These are phyloP conservation scores for Nineta flava DNA, from an alignment of 2,888 invertebrate species.

Conservation along the genomic window DNA sequence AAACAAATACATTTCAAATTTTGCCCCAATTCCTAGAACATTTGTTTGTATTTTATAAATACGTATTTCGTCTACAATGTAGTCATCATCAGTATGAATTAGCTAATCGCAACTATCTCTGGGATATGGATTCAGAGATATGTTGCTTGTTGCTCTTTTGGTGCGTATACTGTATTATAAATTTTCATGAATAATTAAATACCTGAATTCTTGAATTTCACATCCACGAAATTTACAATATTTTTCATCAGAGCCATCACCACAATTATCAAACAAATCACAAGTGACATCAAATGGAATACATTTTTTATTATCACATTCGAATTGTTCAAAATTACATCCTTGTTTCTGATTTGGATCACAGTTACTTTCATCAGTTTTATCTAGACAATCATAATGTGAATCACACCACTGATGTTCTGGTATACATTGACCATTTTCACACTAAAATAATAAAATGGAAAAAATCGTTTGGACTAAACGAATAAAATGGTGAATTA, in stretches of 20 bases:
- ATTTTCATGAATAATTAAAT: background rate
- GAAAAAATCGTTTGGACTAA: too few species aligned
- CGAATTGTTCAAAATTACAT: constrained; percentile 31
- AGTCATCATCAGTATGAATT: too few species aligned
- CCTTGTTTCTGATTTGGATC: constrained; percentile 16
- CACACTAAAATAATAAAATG: constrained; percentile 22
- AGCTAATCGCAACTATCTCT: too few species aligned
- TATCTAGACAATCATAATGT: constrained; percentile 35
- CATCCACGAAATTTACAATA: constrained; percentile 23
- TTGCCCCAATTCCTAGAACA: too few species aligned
- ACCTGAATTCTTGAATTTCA: constrained; percentile 22
- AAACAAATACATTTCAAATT: too few species aligned
- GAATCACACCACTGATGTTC: constrained; percentile 32
- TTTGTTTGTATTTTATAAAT: too few species aligned
- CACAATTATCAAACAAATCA: constrained; percentile 33
- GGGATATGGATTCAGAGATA: too few species aligned
- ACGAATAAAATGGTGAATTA: too few species aligned
- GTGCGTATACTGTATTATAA: background rate
- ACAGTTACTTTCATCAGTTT: constrained; percentile 39
- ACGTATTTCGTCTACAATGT: too few species aligned
- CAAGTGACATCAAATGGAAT: constrained; percentile 32
- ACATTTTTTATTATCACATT: constrained; percentile 33
- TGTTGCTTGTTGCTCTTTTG: too few species aligned
- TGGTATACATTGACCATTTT: constrained; percentile 33
- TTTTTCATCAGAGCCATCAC: constrained; percentile 31